Conservation (phyloP, 2,888 invertebrate genomes). For the Chrysomela aeneicollis region DNA sequence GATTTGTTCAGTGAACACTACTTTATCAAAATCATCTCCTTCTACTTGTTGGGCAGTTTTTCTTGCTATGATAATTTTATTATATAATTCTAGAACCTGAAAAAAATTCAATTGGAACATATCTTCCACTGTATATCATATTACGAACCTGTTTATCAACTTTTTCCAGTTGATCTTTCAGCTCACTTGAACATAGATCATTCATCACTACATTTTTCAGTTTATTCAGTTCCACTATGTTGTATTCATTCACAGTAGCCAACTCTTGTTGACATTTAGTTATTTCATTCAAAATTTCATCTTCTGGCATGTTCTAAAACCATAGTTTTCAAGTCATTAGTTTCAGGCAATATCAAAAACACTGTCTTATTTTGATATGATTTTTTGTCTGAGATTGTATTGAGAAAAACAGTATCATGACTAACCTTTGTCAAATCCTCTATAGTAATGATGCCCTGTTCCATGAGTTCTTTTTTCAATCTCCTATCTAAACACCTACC, state of each 20-base stretch:
- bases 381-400: too few species aligned
- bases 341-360: too few species aligned
- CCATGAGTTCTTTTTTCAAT: slow-evolving; percentile 84
- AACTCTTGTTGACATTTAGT: slow-evolving; percentile 87
- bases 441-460: slow-evolving; percentile 82
- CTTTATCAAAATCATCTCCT: slow-evolving; percentile 51
- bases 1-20: slow-evolving; percentile 47
- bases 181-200: slow-evolving; percentile 56
- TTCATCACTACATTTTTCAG: slow-evolving; percentile 52
- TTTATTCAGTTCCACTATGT: slow-evolving; percentile 62
- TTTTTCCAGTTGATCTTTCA: slow-evolving; percentile 57
- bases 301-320: slow-evolving; percentile 69
- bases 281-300: slow-evolving; percentile 89
- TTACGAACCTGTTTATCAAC: slow-evolving; percentile 55
- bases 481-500: slow-evolving; percentile 84
- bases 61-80: slow-evolving; percentile 81
- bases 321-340: slow-evolving; percentile 14
- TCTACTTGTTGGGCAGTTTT: slow-evolving; percentile 74
- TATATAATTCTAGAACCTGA: slow-evolving; percentile 81
- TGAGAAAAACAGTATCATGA: too few species aligned
- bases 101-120: slow-evolving; percentile 26
- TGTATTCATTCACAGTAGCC: slow-evolving; percentile 79
- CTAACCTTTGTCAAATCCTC: slow-evolving; percentile 69
- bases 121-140: not conserved
- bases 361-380: too few species aligned